phyloP scores from a whole-genome alignment of 2,113 vertebrate genomes.

The Urocynchramus pylzowi region DNA sequence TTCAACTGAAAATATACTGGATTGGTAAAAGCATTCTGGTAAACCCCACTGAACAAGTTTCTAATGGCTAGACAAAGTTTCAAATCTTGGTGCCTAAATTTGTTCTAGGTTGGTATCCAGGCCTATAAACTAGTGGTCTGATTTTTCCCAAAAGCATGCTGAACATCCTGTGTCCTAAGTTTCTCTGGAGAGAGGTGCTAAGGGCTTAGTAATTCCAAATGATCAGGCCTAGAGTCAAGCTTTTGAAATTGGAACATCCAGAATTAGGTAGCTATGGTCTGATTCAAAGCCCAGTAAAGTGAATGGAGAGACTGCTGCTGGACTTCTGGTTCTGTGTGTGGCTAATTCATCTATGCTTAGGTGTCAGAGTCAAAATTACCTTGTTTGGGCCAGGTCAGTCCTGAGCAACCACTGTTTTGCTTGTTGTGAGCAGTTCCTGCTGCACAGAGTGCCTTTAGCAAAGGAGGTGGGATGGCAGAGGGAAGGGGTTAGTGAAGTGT shows the following conservation, averaged over 20 bases:
- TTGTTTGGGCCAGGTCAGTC: not conserved
- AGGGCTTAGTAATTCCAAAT: not conserved
- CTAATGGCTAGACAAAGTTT: not conserved
- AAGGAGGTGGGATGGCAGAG: not conserved
- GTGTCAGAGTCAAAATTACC: not conserved
- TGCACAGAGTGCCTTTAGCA: not conserved
- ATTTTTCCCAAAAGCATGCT: not conserved
- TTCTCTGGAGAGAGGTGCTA: not conserved
- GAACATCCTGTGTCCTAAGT: not conserved
- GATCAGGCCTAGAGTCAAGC: not conserved
- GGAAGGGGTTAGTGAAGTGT: not conserved
- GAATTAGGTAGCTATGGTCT: not conserved
- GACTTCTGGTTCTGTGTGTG: not conserved
- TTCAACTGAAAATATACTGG: not conserved
- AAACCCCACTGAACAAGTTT: not conserved
- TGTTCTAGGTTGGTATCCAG: not conserved
- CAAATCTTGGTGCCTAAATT: not conserved
- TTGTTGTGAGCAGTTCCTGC: accelerated
- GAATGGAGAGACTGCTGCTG: not conserved
- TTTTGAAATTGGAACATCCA: not conserved
- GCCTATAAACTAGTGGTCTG: not conserved
- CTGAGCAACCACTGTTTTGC: not conserved
- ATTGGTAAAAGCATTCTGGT: not conserved
- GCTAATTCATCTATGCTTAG: not conserved
- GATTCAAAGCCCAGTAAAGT: not conserved